phyloP scores from a whole-genome alignment of 2,113 vertebrate species.

The Crotophaga sulcirostris region DNA sequence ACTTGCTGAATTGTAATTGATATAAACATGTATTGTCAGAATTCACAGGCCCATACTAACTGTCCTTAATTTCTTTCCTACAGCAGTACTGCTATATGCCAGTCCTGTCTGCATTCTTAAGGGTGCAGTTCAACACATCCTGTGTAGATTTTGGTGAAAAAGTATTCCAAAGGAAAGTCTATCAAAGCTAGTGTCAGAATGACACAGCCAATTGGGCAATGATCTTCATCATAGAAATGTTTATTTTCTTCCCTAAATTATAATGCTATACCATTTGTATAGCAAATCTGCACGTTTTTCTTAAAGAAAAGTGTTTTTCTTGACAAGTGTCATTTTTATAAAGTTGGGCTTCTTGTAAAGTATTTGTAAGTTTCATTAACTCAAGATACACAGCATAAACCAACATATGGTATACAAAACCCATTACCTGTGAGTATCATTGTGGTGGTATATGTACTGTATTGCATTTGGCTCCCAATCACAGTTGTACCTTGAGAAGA shows the following conservation, averaged over 20 bases:
- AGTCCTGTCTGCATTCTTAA: constrained; percentile 99
- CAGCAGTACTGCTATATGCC: constrained; percentile 99
- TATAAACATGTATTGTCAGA: constrained; percentile 94
- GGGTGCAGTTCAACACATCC: constrained; percentile 99
- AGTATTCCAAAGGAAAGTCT: constrained; percentile 91
- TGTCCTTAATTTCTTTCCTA: constrained; percentile 99
- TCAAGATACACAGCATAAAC: constrained; percentile 74
- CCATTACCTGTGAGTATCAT: constrained; percentile 75
- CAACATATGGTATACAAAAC: constrained; percentile 71
- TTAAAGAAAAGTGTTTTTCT: constrained; percentile 70
- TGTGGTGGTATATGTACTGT: constrained; percentile 71
- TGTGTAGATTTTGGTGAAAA: constrained; percentile 99
- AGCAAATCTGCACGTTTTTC: constrained; percentile 72
- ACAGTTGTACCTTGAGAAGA: constrained; percentile 64
- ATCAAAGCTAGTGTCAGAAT: constrained; percentile 88
- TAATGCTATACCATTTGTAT: constrained; percentile 76
- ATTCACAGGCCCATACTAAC: constrained; percentile 99
- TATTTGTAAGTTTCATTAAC: constrained; percentile 58
- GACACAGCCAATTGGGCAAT: constrained; percentile 86
- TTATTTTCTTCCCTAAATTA: constrained; percentile 68
- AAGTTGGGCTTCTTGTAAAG: constrained; percentile 80
- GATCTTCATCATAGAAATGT: constrained; percentile 83
- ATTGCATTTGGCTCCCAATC: constrained; percentile 70
- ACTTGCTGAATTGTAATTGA: constrained; percentile 96
- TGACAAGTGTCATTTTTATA: constrained; percentile 68